Evolutionary conservation across 2,797 vertebrate species (phyloP), one percentile per base, ranked within the genome.

Genomic region (Limnodromus scolopaceus): DNA sequence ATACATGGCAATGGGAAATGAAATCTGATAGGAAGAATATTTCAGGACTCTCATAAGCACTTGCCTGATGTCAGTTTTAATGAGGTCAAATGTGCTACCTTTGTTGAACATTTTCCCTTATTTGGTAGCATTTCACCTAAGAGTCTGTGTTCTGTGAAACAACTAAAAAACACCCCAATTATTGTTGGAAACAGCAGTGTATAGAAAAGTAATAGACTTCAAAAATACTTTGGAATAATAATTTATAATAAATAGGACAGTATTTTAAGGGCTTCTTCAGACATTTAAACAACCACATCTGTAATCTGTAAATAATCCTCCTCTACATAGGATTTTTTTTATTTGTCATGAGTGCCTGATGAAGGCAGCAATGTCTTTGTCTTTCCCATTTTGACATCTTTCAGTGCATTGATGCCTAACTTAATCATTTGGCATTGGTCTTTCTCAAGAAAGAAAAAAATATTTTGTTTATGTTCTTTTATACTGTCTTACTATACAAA

Each of bases 31-130:
- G 38, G 23, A 86, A 84, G 9, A 78, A 8, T 75, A 22, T 90
- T 90, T 91, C 36, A 74, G 16, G 38, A 74, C 60, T 89, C n/a
- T 32, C 5, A 6, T 32, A 93, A 84, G 9, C 22, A 95, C 61
- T 27, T 77, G 16, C 66, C 68, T 94, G 88, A 96, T 95, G 86
- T 80, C 54, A 43, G 23, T 92, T 89, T 16, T 39, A 75, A 87
- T 60, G 74, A 89, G 11, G 87, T 94, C 60, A 69, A 53, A 60
- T 87, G 10, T 46, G 24, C 8, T 87, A 79, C 38, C 28, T 84
- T 89, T 68, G 17, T 82, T 89, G 32, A 92, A 71, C 1, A 43
- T 53, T 81, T 91, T 92, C 83, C 12, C 22, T 39, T 54, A 58
- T 54, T 79, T 65, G 9, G 9, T 72, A 71, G 9, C 39, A 75